Conservation (phyloP, 2,888 invertebrate species). For the Salticus scenicus region DNA sequence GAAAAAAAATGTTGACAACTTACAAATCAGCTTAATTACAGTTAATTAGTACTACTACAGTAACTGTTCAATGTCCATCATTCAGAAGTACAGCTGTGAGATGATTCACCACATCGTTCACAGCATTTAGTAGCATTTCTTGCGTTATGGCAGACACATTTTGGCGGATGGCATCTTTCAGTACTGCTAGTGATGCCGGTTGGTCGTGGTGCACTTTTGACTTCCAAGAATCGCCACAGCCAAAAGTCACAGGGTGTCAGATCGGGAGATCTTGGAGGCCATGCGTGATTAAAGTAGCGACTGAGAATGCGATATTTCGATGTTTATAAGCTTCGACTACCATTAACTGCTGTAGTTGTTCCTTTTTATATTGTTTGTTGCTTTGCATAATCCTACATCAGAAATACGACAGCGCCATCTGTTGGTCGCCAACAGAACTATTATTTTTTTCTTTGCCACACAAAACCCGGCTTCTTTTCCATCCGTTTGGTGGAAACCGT, state of each 20-base stretch:
- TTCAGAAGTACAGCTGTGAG: constrained; percentile 14
- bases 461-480: no score
- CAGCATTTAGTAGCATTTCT: constrained; percentile 5
- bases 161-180: constrained; percentile 23
- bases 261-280: constrained; percentile 21
- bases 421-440: no score
- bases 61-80: constrained; percentile 23
- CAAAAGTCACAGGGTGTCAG: not conserved
- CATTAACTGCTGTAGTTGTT: no score
- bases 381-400: no score
- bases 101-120: constrained; percentile 20
- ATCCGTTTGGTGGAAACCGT: no score
- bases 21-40: no score
- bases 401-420: no score
- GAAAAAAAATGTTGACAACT: not conserved
- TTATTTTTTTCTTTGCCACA: no score
- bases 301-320: not conserved
- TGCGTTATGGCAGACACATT: constrained; percentile 14
- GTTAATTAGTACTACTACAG: not conserved
- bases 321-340: no score
- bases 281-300: not conserved
- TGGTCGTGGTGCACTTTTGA: constrained; percentile 17
- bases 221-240: constrained; percentile 14
- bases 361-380: no score
- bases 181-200: constrained; percentile 18